Conservation (phyloP, 2,797 vertebrate genomes). For the Rhynchotus rufescens region DNA sequence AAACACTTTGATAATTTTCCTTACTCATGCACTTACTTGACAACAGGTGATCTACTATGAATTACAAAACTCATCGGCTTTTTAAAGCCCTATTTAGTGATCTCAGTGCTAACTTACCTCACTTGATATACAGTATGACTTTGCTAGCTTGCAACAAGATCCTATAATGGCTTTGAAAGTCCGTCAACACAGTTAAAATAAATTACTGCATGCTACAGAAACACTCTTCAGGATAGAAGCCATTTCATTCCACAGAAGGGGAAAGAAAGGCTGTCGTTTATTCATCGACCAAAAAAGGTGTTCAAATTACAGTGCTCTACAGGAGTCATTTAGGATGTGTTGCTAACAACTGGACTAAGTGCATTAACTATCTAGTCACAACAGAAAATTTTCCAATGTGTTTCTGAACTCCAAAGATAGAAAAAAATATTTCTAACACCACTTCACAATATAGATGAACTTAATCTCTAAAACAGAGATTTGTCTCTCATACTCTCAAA, state of each 20-base stretch:
- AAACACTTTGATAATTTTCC: conserved; percentile 31
- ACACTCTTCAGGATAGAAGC: conserved; percentile 28
- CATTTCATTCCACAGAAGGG: conserved; percentile 44
- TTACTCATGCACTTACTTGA: background rate
- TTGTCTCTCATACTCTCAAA: conserved; percentile 8
- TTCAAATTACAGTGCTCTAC: background rate
- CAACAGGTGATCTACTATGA: conserved; percentile 34
- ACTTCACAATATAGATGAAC: conserved; percentile 28
- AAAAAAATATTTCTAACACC: background rate
- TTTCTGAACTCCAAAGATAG: conserved; percentile 22
- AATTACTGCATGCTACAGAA: conserved; percentile 26
- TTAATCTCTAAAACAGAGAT: background rate
- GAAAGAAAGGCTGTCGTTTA: background rate
- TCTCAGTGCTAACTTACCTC: conserved; percentile 5
- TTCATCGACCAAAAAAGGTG: conserved; percentile 61
- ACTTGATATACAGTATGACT: background rate
- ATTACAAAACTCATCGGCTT: conserved; percentile 4
- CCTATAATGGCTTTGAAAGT: background rate
- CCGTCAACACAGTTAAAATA: conserved; percentile 40
- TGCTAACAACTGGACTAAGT: background rate
- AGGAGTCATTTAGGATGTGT: background rate
- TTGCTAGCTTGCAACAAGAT: background rate
- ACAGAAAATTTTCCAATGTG: background rate
- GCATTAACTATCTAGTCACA: background rate
- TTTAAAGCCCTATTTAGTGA: conserved; percentile 36